Evolutionary conservation across 2,113 vertebrate genomes (phyloP).

Genomic region (Dipodomys merriami): DNA sequence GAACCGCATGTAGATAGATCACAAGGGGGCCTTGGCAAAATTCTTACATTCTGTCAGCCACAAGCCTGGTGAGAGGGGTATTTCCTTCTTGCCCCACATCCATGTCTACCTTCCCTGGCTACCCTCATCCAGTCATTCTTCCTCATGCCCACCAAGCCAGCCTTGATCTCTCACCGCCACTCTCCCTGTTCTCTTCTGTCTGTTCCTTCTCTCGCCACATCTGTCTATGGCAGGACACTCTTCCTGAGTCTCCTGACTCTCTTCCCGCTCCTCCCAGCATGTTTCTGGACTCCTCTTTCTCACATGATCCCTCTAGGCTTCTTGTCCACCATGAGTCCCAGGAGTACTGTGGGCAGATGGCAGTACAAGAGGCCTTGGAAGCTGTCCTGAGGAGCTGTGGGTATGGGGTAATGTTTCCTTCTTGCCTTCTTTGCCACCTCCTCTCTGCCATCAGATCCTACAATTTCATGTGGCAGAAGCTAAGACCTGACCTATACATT

Average conservation of each 20-base stretch:
- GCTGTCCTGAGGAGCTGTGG: background rate
- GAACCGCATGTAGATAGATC: background rate
- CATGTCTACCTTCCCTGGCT: background rate
- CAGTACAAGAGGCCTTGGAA: background rate
- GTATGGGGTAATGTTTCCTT: background rate
- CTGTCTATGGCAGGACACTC: background rate
- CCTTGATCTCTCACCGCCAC: background rate
- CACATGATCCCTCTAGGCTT: background rate
- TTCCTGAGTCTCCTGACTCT: background rate
- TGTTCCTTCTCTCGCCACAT: background rate
- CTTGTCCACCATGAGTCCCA: rapidly evolving
- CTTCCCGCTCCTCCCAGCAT: background rate
- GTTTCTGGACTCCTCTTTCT: background rate
- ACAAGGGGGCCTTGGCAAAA: background rate
- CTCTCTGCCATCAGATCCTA: background rate
- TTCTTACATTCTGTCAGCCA: background rate
- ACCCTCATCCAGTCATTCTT: background rate
- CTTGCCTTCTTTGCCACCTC: background rate
- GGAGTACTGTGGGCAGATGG: no score
- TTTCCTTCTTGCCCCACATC: background rate
- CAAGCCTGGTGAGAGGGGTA: background rate
- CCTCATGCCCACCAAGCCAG: background rate
- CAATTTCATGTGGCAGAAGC: background rate
- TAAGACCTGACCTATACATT: background rate
- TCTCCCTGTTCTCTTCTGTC: background rate